A percentile compares a stretch with the other conserved stretches of the same genome.
Conservation (phyloP, 2,888 invertebrate species). For the Laothoe populi region DNA sequence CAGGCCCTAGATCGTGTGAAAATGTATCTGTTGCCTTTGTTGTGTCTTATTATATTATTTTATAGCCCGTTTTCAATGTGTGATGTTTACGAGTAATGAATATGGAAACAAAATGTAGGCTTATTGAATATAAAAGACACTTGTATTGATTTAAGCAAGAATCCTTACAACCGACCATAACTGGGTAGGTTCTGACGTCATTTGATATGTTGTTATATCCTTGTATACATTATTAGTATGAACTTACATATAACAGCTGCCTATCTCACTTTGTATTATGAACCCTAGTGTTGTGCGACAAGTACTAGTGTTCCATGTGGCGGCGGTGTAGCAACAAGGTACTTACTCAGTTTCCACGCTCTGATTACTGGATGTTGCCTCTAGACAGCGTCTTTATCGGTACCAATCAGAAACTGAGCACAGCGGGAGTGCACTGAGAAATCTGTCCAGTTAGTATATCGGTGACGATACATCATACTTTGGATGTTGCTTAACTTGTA, state of each 20-base stretch:
- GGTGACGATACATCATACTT: constrained; percentile 33
- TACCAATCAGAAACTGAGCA: constrained; percentile 73
- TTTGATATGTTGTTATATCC: constrained; percentile 42
- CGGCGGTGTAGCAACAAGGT: constrained; percentile 64
- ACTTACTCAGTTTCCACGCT: constrained; percentile 82
- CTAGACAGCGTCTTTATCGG: constrained; percentile 82
- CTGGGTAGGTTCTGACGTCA: constrained; percentile 26
- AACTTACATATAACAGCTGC: constrained; percentile 40
- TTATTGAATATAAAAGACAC: constrained; percentile 28
- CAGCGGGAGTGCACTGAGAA: constrained; percentile 60
- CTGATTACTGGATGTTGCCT: constrained; percentile 85
- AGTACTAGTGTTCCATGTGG: constrained; percentile 55
- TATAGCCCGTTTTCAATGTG: no score
- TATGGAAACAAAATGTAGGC: background rate
- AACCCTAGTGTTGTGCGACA: constrained; percentile 49
- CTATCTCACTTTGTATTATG: constrained; percentile 25
- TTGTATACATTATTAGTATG: constrained; percentile 37
- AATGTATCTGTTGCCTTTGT: no score
- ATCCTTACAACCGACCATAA: constrained; percentile 34
- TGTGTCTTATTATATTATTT: background rate
- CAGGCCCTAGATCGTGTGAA: no score
- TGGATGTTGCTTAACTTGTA: background rate
- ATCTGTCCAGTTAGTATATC: constrained; percentile 45
- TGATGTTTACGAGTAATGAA: no score
- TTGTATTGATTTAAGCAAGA: constrained; percentile 51